A percentile compares a stretch with the other conserved stretches of the same genome.
These are phyloP conservation scores for Entomobrya multifasciata DNA, from an alignment of 2,888 invertebrate species.

Conservation along the genomic window DNA sequence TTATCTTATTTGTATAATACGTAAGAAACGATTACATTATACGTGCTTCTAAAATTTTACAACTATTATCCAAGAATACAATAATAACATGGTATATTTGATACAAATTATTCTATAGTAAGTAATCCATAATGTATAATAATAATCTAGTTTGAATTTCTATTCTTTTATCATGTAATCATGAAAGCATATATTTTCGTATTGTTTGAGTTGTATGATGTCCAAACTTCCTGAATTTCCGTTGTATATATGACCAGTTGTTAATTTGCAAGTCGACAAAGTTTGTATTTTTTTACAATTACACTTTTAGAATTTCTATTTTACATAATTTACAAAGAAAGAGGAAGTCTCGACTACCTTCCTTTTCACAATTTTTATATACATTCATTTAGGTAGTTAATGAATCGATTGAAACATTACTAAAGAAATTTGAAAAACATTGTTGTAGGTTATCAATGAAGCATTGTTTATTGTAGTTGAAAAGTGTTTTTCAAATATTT, in stretches of 20 bases:
- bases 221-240: constrained; percentile 33
- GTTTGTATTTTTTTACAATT: too few relatives aligned
- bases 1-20: constrained; percentile 15
- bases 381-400: not conserved
- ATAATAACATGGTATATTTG: too few relatives aligned
- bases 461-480: constrained; percentile 5
- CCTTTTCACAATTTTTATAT: constrained; percentile 2
- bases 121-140: too few relatives aligned
- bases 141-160: not conserved
- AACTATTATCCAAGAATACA: constrained; percentile 1
- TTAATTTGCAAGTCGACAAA: not conserved
- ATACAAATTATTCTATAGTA: too few relatives aligned
- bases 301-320: not conserved
- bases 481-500: constrained; percentile 26
- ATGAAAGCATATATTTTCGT: constrained; percentile 41
- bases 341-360: not conserved
- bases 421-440: too few relatives aligned
- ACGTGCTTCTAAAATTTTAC: not conserved
- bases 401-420: too few relatives aligned
- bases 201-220: constrained; percentile 44
- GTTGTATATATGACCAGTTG: constrained; percentile 39
- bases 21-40: too few relatives aligned
- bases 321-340: not conserved
- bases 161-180: constrained; percentile 24
- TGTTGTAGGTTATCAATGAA: not conserved